These are phyloP conservation scores for Drusus annulatus DNA, from an alignment of 1,140 invertebrate genomes.

Conservation along the genomic window DNA sequence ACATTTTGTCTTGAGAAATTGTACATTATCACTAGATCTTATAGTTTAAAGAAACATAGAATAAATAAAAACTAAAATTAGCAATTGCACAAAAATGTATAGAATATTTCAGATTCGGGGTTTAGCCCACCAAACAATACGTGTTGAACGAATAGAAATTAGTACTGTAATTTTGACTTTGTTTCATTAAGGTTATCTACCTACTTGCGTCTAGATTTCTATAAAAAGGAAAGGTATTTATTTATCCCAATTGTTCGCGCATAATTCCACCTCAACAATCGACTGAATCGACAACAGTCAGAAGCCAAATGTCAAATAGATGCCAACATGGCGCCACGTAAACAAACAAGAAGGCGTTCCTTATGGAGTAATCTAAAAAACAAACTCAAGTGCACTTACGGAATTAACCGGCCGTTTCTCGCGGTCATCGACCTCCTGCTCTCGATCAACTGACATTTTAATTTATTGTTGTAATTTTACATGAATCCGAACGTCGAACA, in stretches of 20 bases:
- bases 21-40: no score
- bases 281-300: background rate
- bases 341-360: conserved; percentile 51
- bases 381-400: conserved; percentile 27
- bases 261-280: background rate
- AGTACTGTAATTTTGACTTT: no score
- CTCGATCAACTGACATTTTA: background rate
- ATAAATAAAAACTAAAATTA: no score
- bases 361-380: conserved; percentile 5
- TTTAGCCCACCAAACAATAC: no score
- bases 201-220: background rate
- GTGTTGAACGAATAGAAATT: no score
- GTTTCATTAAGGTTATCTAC: no score
- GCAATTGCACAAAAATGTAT: no score
- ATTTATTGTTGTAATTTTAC: conserved; percentile 1
- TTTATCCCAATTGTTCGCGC: background rate
- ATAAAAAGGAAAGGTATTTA: conserved; percentile 27
- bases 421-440: background rate
- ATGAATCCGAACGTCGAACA: background rate
- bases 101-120: no score
- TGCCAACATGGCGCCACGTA: conserved; percentile 54
- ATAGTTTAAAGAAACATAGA: no score
- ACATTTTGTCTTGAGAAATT: no score
- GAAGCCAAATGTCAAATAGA: conserved; percentile 44
- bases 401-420: background rate